Percentiles rank a stretch among this genome's conserved stretches.
phyloP scores from a whole-genome alignment of 92 coral and sea anemone species.

The Phenganax subtilis region DNA sequence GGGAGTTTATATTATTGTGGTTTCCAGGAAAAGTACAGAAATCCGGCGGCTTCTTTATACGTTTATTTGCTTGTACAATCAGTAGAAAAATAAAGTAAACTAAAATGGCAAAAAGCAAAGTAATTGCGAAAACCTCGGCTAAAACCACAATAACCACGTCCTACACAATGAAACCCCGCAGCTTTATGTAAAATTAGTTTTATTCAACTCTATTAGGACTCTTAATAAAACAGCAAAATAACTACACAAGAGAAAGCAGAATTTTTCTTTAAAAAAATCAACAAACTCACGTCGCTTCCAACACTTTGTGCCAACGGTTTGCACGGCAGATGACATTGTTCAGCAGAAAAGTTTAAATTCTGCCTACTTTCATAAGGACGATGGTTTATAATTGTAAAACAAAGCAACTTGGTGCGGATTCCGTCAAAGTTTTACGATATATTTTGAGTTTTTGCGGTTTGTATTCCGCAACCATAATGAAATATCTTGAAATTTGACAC shows the following conservation, averaged over 20 bases:
- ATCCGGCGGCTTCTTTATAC: not conserved
- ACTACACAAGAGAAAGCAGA: not conserved
- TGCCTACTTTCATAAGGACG: slow-evolving; percentile 4
- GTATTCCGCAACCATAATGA: not conserved
- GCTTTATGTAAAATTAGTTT: not conserved
- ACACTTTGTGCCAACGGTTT: slow-evolving; percentile 25
- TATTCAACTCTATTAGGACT: not conserved
- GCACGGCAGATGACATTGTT: slow-evolving; percentile 7
- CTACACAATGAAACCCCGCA: slow-evolving; percentile 5
- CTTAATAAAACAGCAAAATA: not conserved
- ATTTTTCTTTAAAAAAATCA: not conserved
- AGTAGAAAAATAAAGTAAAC: not conserved
- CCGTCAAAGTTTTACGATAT: not conserved
- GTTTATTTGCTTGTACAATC: not conserved
- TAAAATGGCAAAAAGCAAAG: not conserved
- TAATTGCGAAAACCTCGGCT: slow-evolving; percentile 1
- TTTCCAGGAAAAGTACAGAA: not conserved
- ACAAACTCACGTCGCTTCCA: slow-evolving; percentile 41
- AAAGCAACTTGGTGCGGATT: not conserved
- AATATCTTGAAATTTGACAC: slow-evolving; percentile 4
- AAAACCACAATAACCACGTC: slow-evolving; percentile 15
- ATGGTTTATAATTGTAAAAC: not conserved
- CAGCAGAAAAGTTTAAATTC: not conserved
- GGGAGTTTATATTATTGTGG: not conserved
- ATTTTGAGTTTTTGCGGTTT: not conserved